Evolutionary conservation across 2,113 vertebrate genomes (phyloP).

Genomic region (Zosterops hypoxanthus): DNA sequence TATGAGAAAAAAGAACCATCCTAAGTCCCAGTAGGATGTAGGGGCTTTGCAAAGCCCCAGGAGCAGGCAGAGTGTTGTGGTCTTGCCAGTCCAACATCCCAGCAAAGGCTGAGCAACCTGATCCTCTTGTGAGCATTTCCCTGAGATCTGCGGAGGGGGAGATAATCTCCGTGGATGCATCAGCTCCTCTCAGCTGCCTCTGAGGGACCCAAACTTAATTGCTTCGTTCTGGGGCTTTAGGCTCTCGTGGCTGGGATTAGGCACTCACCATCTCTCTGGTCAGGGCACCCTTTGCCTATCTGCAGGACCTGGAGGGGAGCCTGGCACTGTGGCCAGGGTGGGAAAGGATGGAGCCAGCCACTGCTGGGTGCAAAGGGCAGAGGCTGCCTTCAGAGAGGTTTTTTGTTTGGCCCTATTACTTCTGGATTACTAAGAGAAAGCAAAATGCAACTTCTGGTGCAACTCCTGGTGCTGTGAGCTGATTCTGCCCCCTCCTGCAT

Average conservation of each 20-base stretch:
- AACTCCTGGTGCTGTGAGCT: not conserved
- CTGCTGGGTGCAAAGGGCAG: not conserved
- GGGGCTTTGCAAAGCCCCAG: not conserved
- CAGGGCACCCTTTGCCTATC: not conserved
- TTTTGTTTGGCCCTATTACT: not conserved
- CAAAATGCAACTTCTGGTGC: not conserved
- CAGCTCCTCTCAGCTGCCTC: not conserved
- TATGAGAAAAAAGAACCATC: not conserved
- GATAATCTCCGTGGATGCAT: not conserved
- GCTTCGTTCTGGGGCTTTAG: constrained; percentile 50
- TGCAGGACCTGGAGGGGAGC: not conserved
- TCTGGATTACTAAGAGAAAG: not conserved
- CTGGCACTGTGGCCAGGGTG: not conserved
- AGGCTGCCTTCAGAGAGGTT: not conserved
- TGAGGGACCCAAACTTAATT: not conserved
- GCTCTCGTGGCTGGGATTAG: constrained; percentile 54
- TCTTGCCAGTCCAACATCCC: not conserved
- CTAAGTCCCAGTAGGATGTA: not conserved
- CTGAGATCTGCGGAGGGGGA: not conserved
- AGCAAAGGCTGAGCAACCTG: not conserved
- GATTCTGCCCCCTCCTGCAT: not conserved
- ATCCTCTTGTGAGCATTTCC: not conserved
- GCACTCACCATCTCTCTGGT: not conserved
- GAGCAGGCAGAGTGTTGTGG: not conserved
- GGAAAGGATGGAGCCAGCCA: not conserved